Percentiles rank a stretch among this genome's conserved stretches.
phyloP scores from a whole-genome alignment of 1,140 invertebrate species.

The Drosophila nigromelanica region DNA sequence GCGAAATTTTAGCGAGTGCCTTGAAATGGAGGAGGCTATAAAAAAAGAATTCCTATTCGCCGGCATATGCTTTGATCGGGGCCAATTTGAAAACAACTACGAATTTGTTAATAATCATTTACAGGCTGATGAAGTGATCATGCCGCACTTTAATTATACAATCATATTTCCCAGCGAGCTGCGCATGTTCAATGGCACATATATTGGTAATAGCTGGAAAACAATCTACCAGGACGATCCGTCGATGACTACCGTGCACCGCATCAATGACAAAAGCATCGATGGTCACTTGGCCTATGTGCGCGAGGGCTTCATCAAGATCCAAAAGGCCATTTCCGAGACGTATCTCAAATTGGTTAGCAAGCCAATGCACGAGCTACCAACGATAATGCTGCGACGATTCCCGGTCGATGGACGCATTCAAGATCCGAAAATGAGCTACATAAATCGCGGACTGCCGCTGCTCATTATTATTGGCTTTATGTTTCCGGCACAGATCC shows the following conservation, averaged over 20 bases:
- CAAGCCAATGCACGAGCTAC: background rate
- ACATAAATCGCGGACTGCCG: constrained; percentile 23
- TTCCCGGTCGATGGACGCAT: constrained; percentile 46
- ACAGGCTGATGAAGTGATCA: rapidly evolving
- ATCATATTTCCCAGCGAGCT: constrained; percentile 62
- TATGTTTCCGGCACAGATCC: constrained; percentile 57
- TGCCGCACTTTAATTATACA: constrained; percentile 41
- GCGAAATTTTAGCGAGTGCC: constrained; percentile 4
- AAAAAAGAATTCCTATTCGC: constrained; percentile 32
- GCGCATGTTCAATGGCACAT: constrained; percentile 13
- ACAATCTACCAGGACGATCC: constrained; percentile 55
- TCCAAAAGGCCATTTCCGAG: constrained; percentile 57
- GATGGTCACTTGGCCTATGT: constrained; percentile 57
- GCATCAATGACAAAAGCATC: constrained; percentile 22
- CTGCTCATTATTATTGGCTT: constrained; percentile 54
- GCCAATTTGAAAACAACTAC: background rate
- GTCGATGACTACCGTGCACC: background rate
- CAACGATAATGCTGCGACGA: constrained; percentile 40
- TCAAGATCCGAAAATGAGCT: constrained; percentile 36
- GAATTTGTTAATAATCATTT: background rate
- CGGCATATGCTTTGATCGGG: constrained; percentile 49
- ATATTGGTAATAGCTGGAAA: constrained; percentile 51
- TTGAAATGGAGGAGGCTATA: background rate
- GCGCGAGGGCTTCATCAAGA: constrained; percentile 57
- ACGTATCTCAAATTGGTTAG: constrained; percentile 23